Conservation (phyloP, 2,113 vertebrate species). For the Odocoileus hemionus region DNA sequence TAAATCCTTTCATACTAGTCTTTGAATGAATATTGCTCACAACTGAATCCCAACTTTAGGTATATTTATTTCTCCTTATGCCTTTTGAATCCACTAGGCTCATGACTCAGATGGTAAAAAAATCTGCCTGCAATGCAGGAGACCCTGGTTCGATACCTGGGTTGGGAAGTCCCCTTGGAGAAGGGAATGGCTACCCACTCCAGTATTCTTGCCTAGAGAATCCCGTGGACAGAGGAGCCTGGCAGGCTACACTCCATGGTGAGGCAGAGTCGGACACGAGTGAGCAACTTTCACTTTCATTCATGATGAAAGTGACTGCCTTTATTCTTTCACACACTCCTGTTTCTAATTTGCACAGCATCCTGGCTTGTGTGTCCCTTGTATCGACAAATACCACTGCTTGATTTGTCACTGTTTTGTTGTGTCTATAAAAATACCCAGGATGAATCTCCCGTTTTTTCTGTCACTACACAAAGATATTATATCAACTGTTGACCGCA, state of each 20-base stretch:
- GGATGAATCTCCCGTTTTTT: too few relatives aligned
- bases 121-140: background rate
- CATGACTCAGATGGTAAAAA: background rate
- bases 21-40: background rate
- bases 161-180: background rate
- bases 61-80: background rate
- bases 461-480: background rate
- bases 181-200: background rate
- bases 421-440: background rate
- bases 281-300: background rate
- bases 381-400: fast-evolving
- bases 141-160: background rate
- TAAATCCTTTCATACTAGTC: background rate
- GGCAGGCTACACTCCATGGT: fast-evolving
- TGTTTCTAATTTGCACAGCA: background rate
- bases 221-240: background rate
- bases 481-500: too few relatives aligned
- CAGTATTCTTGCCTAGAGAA: background rate
- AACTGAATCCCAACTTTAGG: fast-evolving
- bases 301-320: background rate
- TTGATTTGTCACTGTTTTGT: background rate
- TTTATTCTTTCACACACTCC: background rate
- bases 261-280: fast-evolving
- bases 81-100: background rate
- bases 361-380: background rate